A percentile compares a stretch with the other conserved stretches of the same genome.
These are phyloP conservation scores for Lordiphosa stackelbergi DNA, from an alignment of 1,140 invertebrate species.

Conservation along the genomic window DNA sequence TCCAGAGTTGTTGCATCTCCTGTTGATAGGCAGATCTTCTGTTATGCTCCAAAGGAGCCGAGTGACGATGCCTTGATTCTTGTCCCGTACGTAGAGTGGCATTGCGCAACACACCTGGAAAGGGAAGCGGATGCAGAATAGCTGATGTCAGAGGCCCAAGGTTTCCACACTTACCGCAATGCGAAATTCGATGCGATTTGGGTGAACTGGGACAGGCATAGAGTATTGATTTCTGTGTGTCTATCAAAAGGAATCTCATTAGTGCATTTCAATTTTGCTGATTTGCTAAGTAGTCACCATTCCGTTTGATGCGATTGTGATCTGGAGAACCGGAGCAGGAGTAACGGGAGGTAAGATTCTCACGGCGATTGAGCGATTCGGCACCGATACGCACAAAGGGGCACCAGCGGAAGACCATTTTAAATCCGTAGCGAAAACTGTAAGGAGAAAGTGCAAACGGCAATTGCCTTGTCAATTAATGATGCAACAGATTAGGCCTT, in stretches of 20 bases:
- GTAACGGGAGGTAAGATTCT: constrained; percentile 83
- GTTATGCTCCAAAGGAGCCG: constrained; percentile 22
- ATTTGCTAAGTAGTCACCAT: constrained; percentile 80
- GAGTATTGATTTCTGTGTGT: constrained; percentile 77
- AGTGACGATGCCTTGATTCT: constrained; percentile 21
- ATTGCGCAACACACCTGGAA: constrained; percentile 38
- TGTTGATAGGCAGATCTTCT: constrained; percentile 47
- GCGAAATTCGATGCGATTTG: constrained; percentile 70
- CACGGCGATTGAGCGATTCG: constrained; percentile 82
- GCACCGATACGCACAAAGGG: constrained; percentile 84
- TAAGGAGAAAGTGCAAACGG: constrained; percentile 3
- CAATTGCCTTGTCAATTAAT: not conserved
- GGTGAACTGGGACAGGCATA: constrained; percentile 74
- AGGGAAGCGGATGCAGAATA: not conserved
- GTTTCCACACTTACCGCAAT: constrained; percentile 56
- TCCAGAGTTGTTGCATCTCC: constrained; percentile 56
- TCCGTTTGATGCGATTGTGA: constrained; percentile 83
- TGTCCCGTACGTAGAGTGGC: constrained; percentile 31
- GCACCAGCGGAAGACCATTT: constrained; percentile 90
- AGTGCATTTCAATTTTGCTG: constrained; percentile 4
- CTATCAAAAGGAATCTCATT: constrained; percentile 28
- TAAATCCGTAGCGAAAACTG: constrained; percentile 92
- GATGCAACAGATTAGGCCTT: not conserved
- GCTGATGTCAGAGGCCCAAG: not conserved
- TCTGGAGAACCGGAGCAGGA: constrained; percentile 85